Percentiles rank a stretch among this genome's conserved stretches.
Conservation (phyloP, 2,888 invertebrate species). For the Melieria omissa region DNA sequence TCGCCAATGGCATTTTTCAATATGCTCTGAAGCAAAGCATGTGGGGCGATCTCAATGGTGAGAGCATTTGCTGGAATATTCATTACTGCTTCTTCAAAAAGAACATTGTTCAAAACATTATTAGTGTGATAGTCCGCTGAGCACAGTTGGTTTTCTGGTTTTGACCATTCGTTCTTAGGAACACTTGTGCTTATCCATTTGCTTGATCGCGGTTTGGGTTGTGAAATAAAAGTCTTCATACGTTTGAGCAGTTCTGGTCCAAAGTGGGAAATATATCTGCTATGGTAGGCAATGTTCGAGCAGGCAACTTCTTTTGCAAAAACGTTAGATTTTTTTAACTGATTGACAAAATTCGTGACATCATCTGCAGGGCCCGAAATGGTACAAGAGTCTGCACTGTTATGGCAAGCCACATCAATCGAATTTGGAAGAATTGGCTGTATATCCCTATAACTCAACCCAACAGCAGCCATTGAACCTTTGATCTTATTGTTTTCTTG, state of each 20-base stretch:
- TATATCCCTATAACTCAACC: slow-evolving; percentile 72
- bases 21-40: slow-evolving; percentile 75
- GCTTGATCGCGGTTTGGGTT: slow-evolving; percentile 74
- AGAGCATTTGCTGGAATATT: slow-evolving; percentile 74
- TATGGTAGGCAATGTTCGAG: slow-evolving; percentile 91
- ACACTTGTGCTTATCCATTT: slow-evolving; percentile 91
- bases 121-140: slow-evolving; percentile 92
- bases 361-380: slow-evolving; percentile 83
- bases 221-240: slow-evolving; percentile 73
- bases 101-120: slow-evolving; percentile 72
- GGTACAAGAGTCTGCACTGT: slow-evolving; percentile 85
- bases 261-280: slow-evolving; percentile 78
- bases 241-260: slow-evolving; percentile 76
- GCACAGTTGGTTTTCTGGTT: slow-evolving; percentile 71
- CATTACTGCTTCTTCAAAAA: slow-evolving; percentile 73
- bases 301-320: slow-evolving; percentile 86
- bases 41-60: slow-evolving; percentile 78
- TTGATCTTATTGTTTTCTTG: slow-evolving; percentile 75
- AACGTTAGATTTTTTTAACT: slow-evolving; percentile 75
- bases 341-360: slow-evolving; percentile 73
- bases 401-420: slow-evolving; percentile 87
- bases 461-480: slow-evolving; percentile 91
- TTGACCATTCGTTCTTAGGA: slow-evolving; percentile 77
- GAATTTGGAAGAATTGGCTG: slow-evolving; percentile 74
- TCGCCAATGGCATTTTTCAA: slow-evolving; percentile 71